phyloP scores from a whole-genome alignment of 2,888 invertebrate species.

The Maniola hyperantus region DNA sequence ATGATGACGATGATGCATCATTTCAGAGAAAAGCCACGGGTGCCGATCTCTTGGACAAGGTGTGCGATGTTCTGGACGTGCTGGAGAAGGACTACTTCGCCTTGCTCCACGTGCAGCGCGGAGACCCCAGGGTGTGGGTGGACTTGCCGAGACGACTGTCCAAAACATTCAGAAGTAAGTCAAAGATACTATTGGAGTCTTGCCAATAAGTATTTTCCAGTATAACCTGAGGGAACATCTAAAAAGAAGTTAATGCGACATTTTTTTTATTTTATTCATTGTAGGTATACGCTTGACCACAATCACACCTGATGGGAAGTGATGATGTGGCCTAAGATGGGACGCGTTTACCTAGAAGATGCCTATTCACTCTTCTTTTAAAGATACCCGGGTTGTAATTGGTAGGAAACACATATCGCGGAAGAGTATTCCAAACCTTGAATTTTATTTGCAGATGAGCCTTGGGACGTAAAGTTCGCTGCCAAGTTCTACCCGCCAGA shows the following conservation, averaged over 20 bases:
- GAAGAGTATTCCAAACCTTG: too few relatives aligned
- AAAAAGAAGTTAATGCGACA: neutral
- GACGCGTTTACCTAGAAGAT: too few relatives aligned
- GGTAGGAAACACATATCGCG: too few relatives aligned
- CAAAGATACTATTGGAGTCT: too few relatives aligned
- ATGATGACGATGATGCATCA: conserved; percentile 37
- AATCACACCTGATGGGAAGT: too few relatives aligned
- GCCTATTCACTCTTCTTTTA: too few relatives aligned
- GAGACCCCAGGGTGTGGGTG: conserved; percentile 93
- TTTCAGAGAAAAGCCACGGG: conserved; percentile 94
- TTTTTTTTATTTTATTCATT: too few relatives aligned
- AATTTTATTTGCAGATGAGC: conserved; percentile 86
- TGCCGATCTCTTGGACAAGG: conserved; percentile 91
- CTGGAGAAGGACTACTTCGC: conserved; percentile 97
- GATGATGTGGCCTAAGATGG: too few relatives aligned
- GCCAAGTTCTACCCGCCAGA: conserved; percentile 99
- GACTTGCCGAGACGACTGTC: conserved; percentile 93
- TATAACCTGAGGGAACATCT: neutral
- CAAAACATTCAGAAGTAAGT: conserved; percentile 93
- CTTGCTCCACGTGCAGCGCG: conserved; percentile 90
- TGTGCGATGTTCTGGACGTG: conserved; percentile 94
- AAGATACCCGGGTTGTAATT: too few relatives aligned
- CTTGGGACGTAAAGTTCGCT: conserved; percentile 96
- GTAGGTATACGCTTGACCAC: too few relatives aligned
- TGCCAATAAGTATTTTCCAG: too few relatives aligned